Evolutionary conservation across 2,113 vertebrate species (phyloP).

Genomic region (Apodemus speciosus): DNA sequence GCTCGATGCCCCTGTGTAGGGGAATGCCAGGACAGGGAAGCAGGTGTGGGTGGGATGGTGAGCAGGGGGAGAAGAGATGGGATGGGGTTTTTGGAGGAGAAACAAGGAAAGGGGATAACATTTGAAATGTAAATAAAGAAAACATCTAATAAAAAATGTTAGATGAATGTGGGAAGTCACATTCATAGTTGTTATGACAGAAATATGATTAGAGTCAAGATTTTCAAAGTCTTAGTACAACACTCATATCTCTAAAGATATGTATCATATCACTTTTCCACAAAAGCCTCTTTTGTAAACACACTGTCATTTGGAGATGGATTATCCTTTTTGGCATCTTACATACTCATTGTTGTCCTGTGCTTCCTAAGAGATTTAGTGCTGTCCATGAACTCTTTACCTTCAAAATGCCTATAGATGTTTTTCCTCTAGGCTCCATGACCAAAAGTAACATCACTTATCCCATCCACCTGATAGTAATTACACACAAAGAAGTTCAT

Average conservation of each 20-base stretch:
- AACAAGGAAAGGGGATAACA: too few species aligned
- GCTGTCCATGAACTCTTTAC: background rate
- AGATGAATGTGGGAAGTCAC: background rate
- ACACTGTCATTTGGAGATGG: conserved; percentile 17
- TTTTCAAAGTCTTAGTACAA: conserved; percentile 9
- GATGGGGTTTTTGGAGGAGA: too few species aligned
- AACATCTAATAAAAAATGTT: background rate
- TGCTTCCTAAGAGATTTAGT: background rate
- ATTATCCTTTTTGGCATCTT: background rate
- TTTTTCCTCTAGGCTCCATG: background rate
- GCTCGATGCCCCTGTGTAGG: too few species aligned
- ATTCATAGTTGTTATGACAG: conserved; percentile 30
- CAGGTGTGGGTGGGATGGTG: too few species aligned
- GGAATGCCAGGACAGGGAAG: too few species aligned
- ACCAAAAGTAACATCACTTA: conserved; percentile 32
- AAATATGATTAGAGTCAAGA: conserved; percentile 29
- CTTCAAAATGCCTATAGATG: background rate
- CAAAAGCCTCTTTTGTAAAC: background rate
- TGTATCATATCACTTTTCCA: background rate
- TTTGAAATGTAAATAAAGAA: too few species aligned
- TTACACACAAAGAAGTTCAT: background rate
- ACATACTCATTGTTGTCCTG: background rate
- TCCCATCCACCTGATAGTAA: background rate
- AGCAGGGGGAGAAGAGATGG: too few species aligned
- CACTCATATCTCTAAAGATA: conserved; percentile 10